Evolutionary conservation across 2,797 vertebrate genomes (phyloP).

Genomic region (Acrossocheilus wenchowensis): DNA sequence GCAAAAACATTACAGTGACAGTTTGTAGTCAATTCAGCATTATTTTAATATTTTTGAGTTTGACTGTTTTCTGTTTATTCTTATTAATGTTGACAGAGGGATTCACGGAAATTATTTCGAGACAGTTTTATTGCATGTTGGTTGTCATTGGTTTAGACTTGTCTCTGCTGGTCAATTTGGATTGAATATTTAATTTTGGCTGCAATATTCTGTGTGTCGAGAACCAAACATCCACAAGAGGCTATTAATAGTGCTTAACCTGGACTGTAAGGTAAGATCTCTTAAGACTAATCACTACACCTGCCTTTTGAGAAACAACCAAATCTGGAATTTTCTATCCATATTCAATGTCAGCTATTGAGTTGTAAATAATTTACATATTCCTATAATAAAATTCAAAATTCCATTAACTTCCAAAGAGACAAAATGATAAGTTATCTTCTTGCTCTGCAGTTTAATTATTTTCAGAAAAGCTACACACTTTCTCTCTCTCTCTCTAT

Average conservation of each 20-base stretch:
- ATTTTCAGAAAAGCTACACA: not conserved
- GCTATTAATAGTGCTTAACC: not conserved
- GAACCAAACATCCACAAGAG: not conserved
- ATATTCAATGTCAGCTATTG: not conserved
- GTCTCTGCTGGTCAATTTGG: conserved; percentile 7
- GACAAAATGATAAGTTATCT: not conserved
- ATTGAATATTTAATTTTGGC: not conserved
- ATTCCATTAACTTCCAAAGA: not conserved
- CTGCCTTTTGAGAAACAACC: not conserved
- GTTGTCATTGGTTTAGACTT: not conserved
- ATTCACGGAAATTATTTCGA: not conserved
- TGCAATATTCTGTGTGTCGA: not conserved
- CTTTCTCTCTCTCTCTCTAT: not conserved
- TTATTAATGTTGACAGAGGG: not conserved
- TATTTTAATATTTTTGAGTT: not conserved
- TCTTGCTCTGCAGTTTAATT: not conserved
- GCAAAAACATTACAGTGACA: not conserved
- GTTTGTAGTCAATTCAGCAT: not conserved
- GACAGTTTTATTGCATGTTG: not conserved
- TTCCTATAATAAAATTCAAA: not conserved
- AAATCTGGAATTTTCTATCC: not conserved
- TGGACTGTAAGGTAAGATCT: not conserved
- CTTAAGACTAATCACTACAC: not conserved
- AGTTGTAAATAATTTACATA: not conserved
- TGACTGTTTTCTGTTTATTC: not conserved